These are phyloP conservation scores for Hemithea aestivaria DNA, from an alignment of 2,888 invertebrate genomes.

Conservation along the genomic window DNA sequence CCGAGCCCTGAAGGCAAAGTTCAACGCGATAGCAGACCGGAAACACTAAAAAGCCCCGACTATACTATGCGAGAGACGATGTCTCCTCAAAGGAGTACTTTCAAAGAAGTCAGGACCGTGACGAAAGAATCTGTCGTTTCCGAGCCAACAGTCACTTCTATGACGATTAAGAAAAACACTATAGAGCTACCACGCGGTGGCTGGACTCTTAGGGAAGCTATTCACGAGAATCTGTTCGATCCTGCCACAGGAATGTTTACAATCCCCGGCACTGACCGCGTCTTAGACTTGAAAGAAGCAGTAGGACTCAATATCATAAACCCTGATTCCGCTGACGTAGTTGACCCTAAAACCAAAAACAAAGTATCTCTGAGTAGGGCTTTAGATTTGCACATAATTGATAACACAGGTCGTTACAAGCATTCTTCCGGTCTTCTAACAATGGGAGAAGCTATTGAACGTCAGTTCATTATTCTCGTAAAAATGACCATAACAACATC, in stretches of 20 bases:
- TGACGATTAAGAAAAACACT: constrained; percentile 82
- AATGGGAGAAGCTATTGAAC: constrained; percentile 86
- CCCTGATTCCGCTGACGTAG: constrained; percentile 87
- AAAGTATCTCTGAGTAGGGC: constrained; percentile 84
- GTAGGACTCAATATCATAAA: constrained; percentile 91
- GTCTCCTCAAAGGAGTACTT: constrained; percentile 42
- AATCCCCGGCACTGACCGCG: constrained; percentile 91
- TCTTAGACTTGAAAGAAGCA: constrained; percentile 92
- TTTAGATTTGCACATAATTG: constrained; percentile 87
- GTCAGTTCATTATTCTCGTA: constrained; percentile 81
- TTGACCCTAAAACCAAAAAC: constrained; percentile 86
- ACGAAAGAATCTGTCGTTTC: constrained; percentile 62
- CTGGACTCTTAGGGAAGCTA: constrained; percentile 90
- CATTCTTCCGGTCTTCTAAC: constrained; percentile 74
- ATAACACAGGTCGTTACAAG: constrained; percentile 88
- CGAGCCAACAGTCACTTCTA: constrained; percentile 70
- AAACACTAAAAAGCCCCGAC: constrained; percentile 80
- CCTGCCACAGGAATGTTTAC: constrained; percentile 90
- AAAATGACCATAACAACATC: constrained; percentile 63
- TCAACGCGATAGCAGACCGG: constrained; percentile 73
- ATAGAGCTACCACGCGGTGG: constrained; percentile 91
- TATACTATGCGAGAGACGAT: constrained; percentile 46
- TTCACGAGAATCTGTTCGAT: constrained; percentile 89
- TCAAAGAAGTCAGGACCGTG: constrained; percentile 58
- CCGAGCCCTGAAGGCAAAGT: constrained; percentile 70